phyloP scores from a whole-genome alignment of 2,888 invertebrate species.

The Iphiclides podalirius region DNA sequence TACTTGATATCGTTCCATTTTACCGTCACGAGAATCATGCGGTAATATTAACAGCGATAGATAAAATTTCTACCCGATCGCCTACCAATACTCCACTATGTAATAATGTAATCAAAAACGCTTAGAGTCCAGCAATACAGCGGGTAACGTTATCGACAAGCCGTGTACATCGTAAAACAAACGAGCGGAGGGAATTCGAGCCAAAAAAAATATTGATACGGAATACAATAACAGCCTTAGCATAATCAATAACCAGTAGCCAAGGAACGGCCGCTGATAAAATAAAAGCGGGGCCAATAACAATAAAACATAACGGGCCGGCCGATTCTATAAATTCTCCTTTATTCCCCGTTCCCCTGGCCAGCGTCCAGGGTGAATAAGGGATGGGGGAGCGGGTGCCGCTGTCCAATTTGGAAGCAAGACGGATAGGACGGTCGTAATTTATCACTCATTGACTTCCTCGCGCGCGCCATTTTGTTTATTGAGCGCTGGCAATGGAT shows the following conservation, averaged over 20 bases:
- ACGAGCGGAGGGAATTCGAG: neutral
- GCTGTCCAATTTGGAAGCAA: slow-evolving; percentile 55
- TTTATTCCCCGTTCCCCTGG: slow-evolving; percentile 53
- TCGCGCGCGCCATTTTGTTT: slow-evolving; percentile 42
- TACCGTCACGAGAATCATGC: too few relatives aligned
- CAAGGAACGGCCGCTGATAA: slow-evolving; percentile 53
- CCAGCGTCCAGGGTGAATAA: slow-evolving; percentile 58
- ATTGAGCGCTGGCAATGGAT: slow-evolving; percentile 33
- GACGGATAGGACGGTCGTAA: slow-evolving; percentile 53
- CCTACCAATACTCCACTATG: too few relatives aligned
- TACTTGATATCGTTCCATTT: too few relatives aligned
- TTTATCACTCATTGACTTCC: slow-evolving; percentile 57
- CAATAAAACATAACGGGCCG: slow-evolving; percentile 68
- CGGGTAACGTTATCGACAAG: neutral
- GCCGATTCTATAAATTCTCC: slow-evolving; percentile 50
- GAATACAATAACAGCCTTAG: slow-evolving; percentile 17
- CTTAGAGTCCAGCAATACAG: neutral
- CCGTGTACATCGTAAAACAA: slow-evolving; percentile 1
- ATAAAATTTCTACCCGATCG: too few relatives aligned
- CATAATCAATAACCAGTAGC: slow-evolving; percentile 45
- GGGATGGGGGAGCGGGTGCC: slow-evolving; percentile 36
- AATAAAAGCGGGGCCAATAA: slow-evolving; percentile 61
- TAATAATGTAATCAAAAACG: too few relatives aligned
- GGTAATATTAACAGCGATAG: too few relatives aligned
- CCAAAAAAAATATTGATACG: neutral